A percentile compares a stretch with the other conserved stretches of the same genome.
phyloP scores from a whole-genome alignment of 2,888 invertebrate genomes.

The Lepidocyrtoides sp. region DNA sequence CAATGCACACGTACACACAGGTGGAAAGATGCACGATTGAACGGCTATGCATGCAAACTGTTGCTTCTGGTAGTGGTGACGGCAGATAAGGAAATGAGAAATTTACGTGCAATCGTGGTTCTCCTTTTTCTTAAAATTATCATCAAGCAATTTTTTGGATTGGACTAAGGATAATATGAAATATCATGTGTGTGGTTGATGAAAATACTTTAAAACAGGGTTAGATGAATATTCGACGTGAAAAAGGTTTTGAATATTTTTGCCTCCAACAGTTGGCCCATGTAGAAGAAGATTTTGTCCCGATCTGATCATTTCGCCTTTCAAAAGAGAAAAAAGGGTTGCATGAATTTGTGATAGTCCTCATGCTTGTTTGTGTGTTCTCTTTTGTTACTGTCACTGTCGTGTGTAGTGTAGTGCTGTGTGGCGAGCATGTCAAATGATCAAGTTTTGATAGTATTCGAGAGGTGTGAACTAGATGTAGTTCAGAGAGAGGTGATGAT shows the following conservation, averaged over 20 bases:
- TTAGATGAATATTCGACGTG: neutral
- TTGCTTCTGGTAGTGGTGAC: slow-evolving; percentile 70
- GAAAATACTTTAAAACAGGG: slow-evolving; percentile 5
- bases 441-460: slow-evolving; percentile 67
- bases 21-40: slow-evolving; percentile 30
- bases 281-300: slow-evolving; percentile 41
- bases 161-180: neutral
- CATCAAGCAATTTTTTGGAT: slow-evolving; percentile 69
- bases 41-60: slow-evolving; percentile 53
- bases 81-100: slow-evolving; percentile 75
- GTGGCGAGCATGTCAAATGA: slow-evolving; percentile 50
- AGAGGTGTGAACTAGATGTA: slow-evolving; percentile 72
- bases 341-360: neutral
- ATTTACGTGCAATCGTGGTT: slow-evolving; percentile 76
- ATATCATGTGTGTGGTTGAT: neutral
- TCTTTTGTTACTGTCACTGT: slow-evolving; percentile 38
- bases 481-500: slow-evolving; percentile 64
- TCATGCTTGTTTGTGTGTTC: slow-evolving; percentile 14
- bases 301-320: slow-evolving; percentile 31
- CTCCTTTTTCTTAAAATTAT: slow-evolving; percentile 28
- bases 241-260: slow-evolving; percentile 48
- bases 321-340: neutral
- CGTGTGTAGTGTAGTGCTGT: neutral
- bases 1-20: neutral
- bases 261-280: slow-evolving; percentile 50